Percentiles rank a stretch among this genome's conserved stretches.
Evolutionary conservation across 1,140 invertebrate species (phyloP).

Genomic region (Cepaea nemoralis): DNA sequence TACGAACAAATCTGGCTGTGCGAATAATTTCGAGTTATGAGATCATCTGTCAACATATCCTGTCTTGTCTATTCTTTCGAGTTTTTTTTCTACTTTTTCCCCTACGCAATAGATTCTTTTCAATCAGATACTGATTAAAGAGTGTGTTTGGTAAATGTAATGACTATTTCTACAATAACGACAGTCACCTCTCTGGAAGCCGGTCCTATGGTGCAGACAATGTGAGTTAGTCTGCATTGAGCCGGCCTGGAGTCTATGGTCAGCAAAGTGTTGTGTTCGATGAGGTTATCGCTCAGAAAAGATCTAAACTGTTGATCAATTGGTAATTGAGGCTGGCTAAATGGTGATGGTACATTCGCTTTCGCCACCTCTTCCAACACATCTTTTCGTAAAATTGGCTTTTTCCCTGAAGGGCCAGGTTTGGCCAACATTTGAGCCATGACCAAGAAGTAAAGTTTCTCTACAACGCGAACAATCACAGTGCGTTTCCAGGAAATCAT

Average conservation of each 20-base stretch:
- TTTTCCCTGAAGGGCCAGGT: background rate
- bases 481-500: background rate
- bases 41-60: too few relatives aligned
- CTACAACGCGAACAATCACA: background rate
- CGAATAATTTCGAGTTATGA: too few relatives aligned
- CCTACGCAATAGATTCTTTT: too few relatives aligned
- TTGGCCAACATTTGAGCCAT: slow-evolving; percentile 39
- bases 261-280: slow-evolving; percentile 91
- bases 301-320: slow-evolving; percentile 49
- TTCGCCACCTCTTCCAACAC: background rate
- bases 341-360: too few relatives aligned
- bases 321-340: too few relatives aligned
- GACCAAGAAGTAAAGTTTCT: background rate
- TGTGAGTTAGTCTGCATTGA: slow-evolving; percentile 83
- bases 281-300: slow-evolving; percentile 74
- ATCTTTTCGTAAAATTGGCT: background rate
- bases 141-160: background rate
- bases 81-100: too few relatives aligned
- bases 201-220: slow-evolving; percentile 98
- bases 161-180: background rate
- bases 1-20: too few relatives aligned
- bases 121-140: too few relatives aligned
- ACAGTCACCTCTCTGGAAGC: slow-evolving; percentile 79
- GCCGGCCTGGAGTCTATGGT: slow-evolving; percentile 83
- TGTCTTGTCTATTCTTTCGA: too few relatives aligned